These are phyloP conservation scores for Kryptolebias marmoratus DNA, from an alignment of 2,113 vertebrate species.

Conservation along the genomic window DNA sequence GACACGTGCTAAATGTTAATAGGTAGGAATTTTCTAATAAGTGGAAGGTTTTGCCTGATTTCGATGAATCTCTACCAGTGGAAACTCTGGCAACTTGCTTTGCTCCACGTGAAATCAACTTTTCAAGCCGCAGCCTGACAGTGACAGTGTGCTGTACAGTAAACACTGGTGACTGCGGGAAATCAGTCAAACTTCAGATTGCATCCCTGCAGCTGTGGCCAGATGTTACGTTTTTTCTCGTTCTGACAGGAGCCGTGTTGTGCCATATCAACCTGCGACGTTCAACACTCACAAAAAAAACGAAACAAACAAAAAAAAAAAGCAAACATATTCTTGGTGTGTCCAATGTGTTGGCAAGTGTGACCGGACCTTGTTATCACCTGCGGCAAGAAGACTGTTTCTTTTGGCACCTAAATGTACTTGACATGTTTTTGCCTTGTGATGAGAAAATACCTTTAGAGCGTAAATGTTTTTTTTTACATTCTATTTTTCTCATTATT, in stretches of 20 bases:
- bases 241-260: conserved; percentile 46
- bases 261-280: conserved; percentile 70
- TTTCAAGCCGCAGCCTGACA: conserved; percentile 53
- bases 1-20: conserved; percentile 73
- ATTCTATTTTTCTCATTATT: conserved; percentile 55
- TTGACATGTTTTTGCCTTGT: conserved; percentile 74
- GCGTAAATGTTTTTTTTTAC: conserved; percentile 55
- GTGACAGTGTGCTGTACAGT: conserved; percentile 26
- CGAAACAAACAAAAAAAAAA: not conserved
- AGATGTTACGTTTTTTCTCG: conserved; percentile 42
- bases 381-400: conserved; percentile 73
- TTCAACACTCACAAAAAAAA: conserved; percentile 30
- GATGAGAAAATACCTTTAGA: conserved; percentile 67
- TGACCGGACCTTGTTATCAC: conserved; percentile 55
- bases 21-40: conserved; percentile 70
- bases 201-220: conserved; percentile 67
- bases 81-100: conserved; percentile 57
- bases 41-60: conserved; percentile 64
- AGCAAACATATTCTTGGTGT: conserved; percentile 33
- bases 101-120: conserved; percentile 55
- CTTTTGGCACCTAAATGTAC: conserved; percentile 59
- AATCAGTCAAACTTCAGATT: conserved; percentile 49
- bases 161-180: conserved; percentile 37
- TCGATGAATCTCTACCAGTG: conserved; percentile 61
- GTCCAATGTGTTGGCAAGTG: conserved; percentile 36